Evolutionary conservation across 1,140 invertebrate genomes (phyloP).

Genomic region (Tetragnatha versicolor): DNA sequence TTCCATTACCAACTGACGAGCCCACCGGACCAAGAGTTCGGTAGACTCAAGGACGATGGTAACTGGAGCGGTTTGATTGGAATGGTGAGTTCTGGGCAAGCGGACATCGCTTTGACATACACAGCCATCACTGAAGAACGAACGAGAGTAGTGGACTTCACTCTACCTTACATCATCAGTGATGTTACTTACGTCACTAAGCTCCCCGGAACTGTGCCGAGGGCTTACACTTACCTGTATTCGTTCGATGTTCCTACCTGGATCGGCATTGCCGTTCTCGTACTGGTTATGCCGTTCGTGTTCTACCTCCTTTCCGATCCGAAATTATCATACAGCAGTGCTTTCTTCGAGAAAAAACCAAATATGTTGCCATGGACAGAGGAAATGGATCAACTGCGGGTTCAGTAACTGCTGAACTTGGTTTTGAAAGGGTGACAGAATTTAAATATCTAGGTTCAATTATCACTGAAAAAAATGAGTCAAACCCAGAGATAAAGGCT

Average conservation of each 20-base stretch:
- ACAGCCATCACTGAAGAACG: not conserved
- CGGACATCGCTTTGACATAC: not conserved
- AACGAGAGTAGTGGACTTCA: not conserved
- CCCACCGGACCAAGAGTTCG: not conserved
- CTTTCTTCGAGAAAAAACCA: too few species aligned
- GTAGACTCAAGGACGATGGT: not conserved
- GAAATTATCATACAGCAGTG: too few species aligned
- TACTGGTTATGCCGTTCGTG: not conserved
- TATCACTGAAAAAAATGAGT: too few species aligned
- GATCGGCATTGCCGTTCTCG: not conserved
- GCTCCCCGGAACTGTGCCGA: not conserved
- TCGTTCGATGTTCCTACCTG: not conserved
- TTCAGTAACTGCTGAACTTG: too few species aligned
- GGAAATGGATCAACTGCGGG: too few species aligned
- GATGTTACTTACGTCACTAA: not conserved
- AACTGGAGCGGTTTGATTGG: conserved; percentile 1
- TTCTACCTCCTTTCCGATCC: too few species aligned
- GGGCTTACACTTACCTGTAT: not conserved
- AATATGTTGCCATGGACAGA: too few species aligned
- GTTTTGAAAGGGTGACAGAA: too few species aligned
- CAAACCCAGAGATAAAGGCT: too few species aligned
- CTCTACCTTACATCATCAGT: not conserved
- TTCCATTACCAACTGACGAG: not conserved
- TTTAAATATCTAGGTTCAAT: too few species aligned
- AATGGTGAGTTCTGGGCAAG: not conserved